phyloP scores from a whole-genome alignment of 2,888 invertebrate genomes.

The Troides oblongomaculatus region DNA sequence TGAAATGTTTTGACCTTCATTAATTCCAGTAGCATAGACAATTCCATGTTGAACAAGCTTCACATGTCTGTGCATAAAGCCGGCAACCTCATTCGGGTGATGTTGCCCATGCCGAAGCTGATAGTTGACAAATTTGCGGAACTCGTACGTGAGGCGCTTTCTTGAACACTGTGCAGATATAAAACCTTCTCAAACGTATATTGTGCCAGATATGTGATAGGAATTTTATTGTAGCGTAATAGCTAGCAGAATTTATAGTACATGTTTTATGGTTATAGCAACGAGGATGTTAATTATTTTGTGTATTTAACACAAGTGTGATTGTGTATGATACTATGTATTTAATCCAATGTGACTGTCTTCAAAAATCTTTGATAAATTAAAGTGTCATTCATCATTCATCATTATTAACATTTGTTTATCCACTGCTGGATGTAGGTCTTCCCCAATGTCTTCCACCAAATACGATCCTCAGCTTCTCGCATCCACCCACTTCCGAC shows the following conservation, averaged over 20 bases:
- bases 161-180: conserved; percentile 25
- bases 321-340: too few species aligned
- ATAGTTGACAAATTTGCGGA: conserved; percentile 64
- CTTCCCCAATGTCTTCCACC: too few species aligned
- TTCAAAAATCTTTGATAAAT: too few species aligned
- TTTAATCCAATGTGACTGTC: too few species aligned
- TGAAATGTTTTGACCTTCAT: conserved; percentile 1
- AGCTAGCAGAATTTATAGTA: conserved; percentile 6
- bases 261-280: conserved; percentile 8
- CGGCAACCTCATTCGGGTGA: conserved; percentile 45
- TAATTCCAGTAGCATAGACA: conserved; percentile 25
- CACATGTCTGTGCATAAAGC: conserved; percentile 42
- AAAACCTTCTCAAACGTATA: conserved; percentile 25
- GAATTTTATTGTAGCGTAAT: conserved; percentile 18
- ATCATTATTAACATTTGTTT: too few species aligned
- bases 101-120: conserved; percentile 41
- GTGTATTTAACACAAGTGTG: background rate
- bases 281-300: background rate
- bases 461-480: too few species aligned
- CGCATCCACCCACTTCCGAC: too few species aligned
- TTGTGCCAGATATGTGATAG: conserved; percentile 23
- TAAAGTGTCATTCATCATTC: too few species aligned
- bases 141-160: conserved; percentile 53
- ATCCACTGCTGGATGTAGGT: too few species aligned
- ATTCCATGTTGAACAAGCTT: conserved; percentile 28